Evolutionary conservation across 2,797 vertebrate species (phyloP), one percentile per base, ranked within the genome.

Genomic region (Danio aesculapii): DNA sequence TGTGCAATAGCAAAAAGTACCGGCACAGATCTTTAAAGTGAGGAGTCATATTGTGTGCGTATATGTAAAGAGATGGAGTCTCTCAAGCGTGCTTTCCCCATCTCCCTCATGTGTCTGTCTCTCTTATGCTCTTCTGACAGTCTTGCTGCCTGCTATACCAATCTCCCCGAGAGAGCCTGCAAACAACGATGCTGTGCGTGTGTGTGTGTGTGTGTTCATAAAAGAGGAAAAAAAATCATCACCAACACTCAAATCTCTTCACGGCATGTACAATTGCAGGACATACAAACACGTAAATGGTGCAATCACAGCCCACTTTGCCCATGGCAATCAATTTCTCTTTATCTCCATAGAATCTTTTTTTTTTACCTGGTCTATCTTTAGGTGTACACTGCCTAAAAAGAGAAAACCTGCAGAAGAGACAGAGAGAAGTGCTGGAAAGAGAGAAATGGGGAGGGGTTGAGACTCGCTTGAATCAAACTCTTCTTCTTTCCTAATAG

Each of bases 291-390:
- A 43, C 8, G 41, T 55, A 81, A 81, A 73, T 50, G 5, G 57
- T 46, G 46, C 83, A 84, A 81, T 83, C 81, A 86, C 78, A 81
- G 61, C 86, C 74, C 58, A 78, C 64, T 84, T 82, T 79, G 84
- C 77, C 75, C 78, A 70, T 70, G 57, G 81, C 79, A 82, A 85
- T 87, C 86, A 87, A 87, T 86, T 83, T 83, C 82, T 79, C 82
- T 79, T 85, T 83, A 87, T 84, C 81, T 74, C 47, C 68, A 84
- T 77, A 74, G 49, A 73, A 76, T 71, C 64, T 11, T 57, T 44
- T 70, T 30, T 80, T 73, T 82, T 64, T 61, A 78, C 59, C 55
- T 61, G 46, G 79, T 83, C 73, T 83, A 64, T 84, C 74, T 84
- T 79, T 75, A 79, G 58, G 77, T 64, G 70, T 67, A 69, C 81